Evolutionary conservation across 2,113 vertebrate genomes (phyloP).

Genomic region (Scolopax mira): DNA sequence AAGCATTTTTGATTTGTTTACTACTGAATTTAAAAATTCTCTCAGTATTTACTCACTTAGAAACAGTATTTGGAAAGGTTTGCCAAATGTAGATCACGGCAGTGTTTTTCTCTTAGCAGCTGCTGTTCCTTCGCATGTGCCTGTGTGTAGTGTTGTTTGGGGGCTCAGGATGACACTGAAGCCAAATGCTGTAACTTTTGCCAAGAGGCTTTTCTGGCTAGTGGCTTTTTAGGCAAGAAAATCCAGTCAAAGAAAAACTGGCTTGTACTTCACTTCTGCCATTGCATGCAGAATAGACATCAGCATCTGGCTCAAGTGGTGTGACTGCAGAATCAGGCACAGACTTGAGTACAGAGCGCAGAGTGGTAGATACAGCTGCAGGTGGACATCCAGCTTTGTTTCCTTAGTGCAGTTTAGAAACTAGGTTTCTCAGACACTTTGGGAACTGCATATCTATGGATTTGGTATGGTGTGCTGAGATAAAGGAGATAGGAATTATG

Average conservation of each 20-base stretch:
- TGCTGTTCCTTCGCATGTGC: not conserved
- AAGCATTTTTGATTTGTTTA: slow-evolving; percentile 8
- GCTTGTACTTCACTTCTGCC: not conserved
- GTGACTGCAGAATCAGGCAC: not conserved
- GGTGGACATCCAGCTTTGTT: not conserved
- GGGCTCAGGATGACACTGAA: not conserved
- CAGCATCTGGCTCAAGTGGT: not conserved
- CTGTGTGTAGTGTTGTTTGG: not conserved
- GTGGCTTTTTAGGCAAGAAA: not conserved
- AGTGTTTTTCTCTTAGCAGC: not conserved
- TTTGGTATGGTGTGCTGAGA: not conserved
- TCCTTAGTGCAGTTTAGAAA: not conserved
- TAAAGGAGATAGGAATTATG: not conserved
- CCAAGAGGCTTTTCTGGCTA: not conserved
- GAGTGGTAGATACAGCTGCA: not conserved
- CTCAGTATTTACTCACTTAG: not conserved
- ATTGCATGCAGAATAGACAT: not conserved
- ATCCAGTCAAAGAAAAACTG: not conserved
- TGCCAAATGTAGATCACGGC: not conserved
- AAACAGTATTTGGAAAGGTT: not conserved
- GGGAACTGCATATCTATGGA: not conserved
- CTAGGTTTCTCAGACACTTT: not conserved
- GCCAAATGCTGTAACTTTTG: not conserved
- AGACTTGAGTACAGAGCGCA: fast-evolving
- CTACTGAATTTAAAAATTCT: not conserved